Percentiles rank a stretch among this genome's conserved stretches.
Evolutionary conservation across 2,888 invertebrate genomes (phyloP).

Genomic region (Caenorhabditis panamensis): DNA sequence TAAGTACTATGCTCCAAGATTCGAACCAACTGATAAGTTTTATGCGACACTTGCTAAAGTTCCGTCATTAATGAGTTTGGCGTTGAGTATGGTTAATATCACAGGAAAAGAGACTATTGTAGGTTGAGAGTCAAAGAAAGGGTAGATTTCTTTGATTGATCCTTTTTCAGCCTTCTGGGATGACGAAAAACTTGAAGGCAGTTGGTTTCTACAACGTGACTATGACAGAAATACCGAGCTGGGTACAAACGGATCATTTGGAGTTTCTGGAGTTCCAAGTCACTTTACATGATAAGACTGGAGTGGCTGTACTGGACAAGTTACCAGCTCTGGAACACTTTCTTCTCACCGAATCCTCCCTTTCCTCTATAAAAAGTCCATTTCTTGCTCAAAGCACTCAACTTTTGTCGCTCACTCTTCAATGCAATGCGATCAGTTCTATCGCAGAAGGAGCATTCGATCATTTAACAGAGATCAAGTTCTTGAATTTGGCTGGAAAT

Average conservation of each 20-base stretch:
- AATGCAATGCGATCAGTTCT: slow-evolving; percentile 39
- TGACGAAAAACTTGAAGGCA: slow-evolving; percentile 29
- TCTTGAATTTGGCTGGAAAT: slow-evolving; percentile 58
- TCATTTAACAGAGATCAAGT: slow-evolving; percentile 33
- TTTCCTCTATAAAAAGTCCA: slow-evolving; percentile 35
- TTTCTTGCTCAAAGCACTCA: slow-evolving; percentile 29
- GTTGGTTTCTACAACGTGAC: slow-evolving; percentile 41
- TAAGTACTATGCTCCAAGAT: slow-evolving; percentile 24
- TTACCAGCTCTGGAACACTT: slow-evolving; percentile 49
- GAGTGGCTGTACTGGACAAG: slow-evolving; percentile 18
- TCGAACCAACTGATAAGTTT: slow-evolving; percentile 24
- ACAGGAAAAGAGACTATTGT: slow-evolving; percentile 31
- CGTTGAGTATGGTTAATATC: slow-evolving; percentile 22
- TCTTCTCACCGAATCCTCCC: slow-evolving; percentile 21
- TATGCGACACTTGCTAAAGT: slow-evolving; percentile 16
- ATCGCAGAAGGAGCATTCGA: slow-evolving; percentile 53
- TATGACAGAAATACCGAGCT: slow-evolving; percentile 23
- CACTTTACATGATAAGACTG: slow-evolving; percentile 16
- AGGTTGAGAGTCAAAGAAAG: neutral
- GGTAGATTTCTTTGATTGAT: neutral
- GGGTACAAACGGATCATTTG: slow-evolving; percentile 33
- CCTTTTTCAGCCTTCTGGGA: slow-evolving; percentile 22
- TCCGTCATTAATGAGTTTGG: slow-evolving; percentile 31
- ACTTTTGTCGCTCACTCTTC: slow-evolving; percentile 42
- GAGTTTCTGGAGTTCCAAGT: slow-evolving; percentile 48